A percentile compares a stretch with the other conserved stretches of the same genome.
Conservation (phyloP, 2,888 invertebrate genomes). For the Drosophila borealis region DNA sequence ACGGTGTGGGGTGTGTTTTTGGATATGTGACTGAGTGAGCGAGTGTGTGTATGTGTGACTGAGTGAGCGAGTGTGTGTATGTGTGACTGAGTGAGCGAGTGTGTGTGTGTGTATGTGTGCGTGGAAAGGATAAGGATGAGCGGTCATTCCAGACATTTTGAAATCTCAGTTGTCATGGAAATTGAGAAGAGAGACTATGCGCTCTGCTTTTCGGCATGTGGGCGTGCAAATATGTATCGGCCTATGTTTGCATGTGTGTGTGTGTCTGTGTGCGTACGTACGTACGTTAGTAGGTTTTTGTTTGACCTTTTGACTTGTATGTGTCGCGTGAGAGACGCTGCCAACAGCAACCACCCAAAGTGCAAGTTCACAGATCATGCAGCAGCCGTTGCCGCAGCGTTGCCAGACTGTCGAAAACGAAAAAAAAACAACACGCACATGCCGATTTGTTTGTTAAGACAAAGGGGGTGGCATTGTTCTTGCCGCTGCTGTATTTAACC, state of each 20-base stretch:
- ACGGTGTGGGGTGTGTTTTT: too few species aligned
- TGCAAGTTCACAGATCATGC: slow-evolving; percentile 57
- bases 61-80: too few species aligned
- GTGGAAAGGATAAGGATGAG: slow-evolving; percentile 7
- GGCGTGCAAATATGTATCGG: slow-evolving; percentile 28
- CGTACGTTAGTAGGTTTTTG: slow-evolving; percentile 28
- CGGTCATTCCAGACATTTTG: slow-evolving; percentile 14
- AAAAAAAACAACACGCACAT: slow-evolving; percentile 10
- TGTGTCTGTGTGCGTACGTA: background rate
- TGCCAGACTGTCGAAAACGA: slow-evolving; percentile 47
- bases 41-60: too few species aligned
- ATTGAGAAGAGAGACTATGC: slow-evolving; percentile 26
- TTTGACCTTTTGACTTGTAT: slow-evolving; percentile 76
- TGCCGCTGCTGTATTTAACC: slow-evolving; percentile 60
- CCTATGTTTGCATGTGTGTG: background rate
- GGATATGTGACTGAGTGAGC: too few species aligned
- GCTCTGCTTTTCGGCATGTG: slow-evolving; percentile 16
- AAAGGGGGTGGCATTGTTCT: slow-evolving; percentile 68
- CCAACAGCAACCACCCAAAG: slow-evolving; percentile 41
- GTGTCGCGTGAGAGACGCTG: slow-evolving; percentile 6
- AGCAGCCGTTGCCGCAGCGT: slow-evolving; percentile 41
- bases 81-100: background rate
- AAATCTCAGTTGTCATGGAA: slow-evolving; percentile 35
- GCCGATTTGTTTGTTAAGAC: slow-evolving; percentile 29
- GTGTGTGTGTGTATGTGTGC: background rate